Base-by-base conservation (phyloP, 1,140 invertebrate genomes). In the Drosophila pachea region DNA sequence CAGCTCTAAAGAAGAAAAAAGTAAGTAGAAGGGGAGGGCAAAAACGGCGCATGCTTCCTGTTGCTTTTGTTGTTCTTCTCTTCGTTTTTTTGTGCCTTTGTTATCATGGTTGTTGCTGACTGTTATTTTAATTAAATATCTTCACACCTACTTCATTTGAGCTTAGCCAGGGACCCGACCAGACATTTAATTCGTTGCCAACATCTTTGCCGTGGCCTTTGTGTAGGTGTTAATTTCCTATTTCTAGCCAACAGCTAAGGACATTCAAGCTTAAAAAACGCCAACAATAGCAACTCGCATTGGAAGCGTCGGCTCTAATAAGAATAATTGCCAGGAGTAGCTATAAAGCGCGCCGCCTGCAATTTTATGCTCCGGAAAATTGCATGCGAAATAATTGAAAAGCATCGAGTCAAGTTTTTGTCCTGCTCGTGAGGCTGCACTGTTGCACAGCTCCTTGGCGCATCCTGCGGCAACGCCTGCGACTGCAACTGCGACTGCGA, bases 91-190 rank as follows among this genome's bases (percentile, higher is more conserved):
- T 22, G 22, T 31, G 35, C 56, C 11, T 47, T 38, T 68, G 42
- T 68, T 67, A 60, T 63, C 47, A 53, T 73, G 65, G 70, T 68
- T 78, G 67, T 74, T 72, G 66, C 68, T 72, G 71, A 56, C 74
- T 81, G 81, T 74, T 86, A 86, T 86, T 86, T 88, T 88, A 88
- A 88, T 88, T 88, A 88, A 86, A 88, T 87, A 88, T 78, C 74
- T 87, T 87, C 76, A 83, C 86, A 88, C 87, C 81, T 88, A 83
- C 68, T 74, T 76, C 71, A 75, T 78, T 74, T 66, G 52, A 73
- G 65, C 65, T 55, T 36, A 38, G 35, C 22, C 55, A 53, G 52
- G 38, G 58, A 66, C 48, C 32, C 16, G 38, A 52, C 60, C 55
- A 50, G 32, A 56, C 68, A 60, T 67, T 62, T 35, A 33, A 45